Evolutionary conservation across 2,888 invertebrate species (phyloP).

Genomic region (Drosophila pseudotalamancana): DNA sequence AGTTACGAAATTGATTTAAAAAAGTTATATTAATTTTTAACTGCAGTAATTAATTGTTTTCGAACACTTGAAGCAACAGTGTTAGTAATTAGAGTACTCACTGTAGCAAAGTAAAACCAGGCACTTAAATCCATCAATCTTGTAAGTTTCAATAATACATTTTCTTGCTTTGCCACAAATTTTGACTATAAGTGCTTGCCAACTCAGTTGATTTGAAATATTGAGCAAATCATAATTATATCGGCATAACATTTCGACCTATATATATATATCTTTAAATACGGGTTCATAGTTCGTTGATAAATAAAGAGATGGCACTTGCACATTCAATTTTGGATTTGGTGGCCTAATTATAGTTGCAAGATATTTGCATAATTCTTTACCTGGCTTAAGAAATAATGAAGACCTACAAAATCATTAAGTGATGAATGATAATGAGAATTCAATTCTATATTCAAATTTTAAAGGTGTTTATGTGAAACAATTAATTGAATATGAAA

Average conservation of each 20-base stretch:
- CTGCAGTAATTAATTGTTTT: constrained; percentile 1
- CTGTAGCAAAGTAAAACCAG: background rate
- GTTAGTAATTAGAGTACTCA: background rate
- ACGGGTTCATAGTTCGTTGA: too few species aligned
- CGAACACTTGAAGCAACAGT: background rate
- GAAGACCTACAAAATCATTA: too few species aligned
- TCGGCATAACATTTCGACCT: background rate
- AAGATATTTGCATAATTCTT: too few species aligned
- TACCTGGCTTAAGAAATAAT: too few species aligned
- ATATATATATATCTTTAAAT: background rate
- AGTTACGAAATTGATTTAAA: too few species aligned
- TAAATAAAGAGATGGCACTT: background rate
- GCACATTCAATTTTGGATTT: background rate
- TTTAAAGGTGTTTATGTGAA: too few species aligned
- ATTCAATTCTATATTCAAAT: too few species aligned
- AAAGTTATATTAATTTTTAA: background rate
- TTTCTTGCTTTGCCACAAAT: background rate
- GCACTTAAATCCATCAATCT: background rate
- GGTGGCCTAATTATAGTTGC: background rate
- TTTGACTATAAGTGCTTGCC: too few species aligned
- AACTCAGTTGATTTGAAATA: background rate
- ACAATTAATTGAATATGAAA: too few species aligned
- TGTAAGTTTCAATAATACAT: constrained; percentile 5
- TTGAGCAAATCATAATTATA: background rate
- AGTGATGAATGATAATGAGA: too few species aligned